phyloP scores from a whole-genome alignment of 2,888 invertebrate genomes.

The Agrochola macilenta region DNA sequence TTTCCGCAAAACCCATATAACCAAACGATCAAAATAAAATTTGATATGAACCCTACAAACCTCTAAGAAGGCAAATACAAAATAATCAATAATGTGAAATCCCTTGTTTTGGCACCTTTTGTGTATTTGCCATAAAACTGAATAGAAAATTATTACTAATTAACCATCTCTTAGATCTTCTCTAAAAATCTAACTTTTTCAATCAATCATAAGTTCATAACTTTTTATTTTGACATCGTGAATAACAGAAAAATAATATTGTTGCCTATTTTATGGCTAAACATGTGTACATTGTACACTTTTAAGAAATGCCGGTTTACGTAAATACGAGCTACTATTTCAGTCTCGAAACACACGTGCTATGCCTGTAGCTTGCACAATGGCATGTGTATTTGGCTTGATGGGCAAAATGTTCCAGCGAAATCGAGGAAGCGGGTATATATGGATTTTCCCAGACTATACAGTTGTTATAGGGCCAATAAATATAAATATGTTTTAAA shows the following conservation, averaged over 20 bases:
- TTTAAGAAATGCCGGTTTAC: not conserved
- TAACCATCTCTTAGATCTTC: not conserved
- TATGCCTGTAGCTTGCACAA: not conserved
- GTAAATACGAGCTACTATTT: not conserved
- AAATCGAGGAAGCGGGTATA: not conserved
- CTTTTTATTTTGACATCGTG: not conserved
- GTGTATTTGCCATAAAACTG: not conserved
- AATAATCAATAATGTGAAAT: not conserved
- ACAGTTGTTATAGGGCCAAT: not conserved
- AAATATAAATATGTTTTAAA: slow-evolving; percentile 70
- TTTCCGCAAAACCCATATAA: not conserved
- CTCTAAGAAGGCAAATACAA: not conserved
- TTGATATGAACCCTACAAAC: not conserved
- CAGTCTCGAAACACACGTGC: not conserved
- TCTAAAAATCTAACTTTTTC: not conserved
- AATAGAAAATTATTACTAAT: not conserved
- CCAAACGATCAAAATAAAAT: too few species aligned
- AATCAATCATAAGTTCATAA: not conserved
- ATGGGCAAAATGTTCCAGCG: not conserved
- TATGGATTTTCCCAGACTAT: not conserved
- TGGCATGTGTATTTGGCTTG: not conserved
- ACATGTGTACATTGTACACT: not conserved
- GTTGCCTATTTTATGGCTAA: too few species aligned
- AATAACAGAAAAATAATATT: too few species aligned
- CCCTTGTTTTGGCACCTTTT: not conserved